phyloP scores from a whole-genome alignment of 2,113 vertebrate species.

The Nibea albiflora region DNA sequence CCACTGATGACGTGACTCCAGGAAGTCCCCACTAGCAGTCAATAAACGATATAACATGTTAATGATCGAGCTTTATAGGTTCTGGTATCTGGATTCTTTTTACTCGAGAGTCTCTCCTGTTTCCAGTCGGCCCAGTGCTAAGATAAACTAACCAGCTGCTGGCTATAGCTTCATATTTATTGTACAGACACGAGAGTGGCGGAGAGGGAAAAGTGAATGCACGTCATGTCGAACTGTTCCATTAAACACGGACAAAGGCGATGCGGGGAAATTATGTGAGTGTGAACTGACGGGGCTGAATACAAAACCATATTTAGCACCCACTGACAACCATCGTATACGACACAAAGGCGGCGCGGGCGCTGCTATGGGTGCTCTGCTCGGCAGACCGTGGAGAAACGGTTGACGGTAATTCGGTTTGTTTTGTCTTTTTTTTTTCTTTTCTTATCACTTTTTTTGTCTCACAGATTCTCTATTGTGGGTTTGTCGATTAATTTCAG shows the following conservation, averaged over 20 bases:
- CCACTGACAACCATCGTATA: slow-evolving; percentile 25
- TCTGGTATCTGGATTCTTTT: neutral
- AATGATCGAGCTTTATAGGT: neutral
- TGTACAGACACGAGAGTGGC: neutral
- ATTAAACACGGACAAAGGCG: neutral
- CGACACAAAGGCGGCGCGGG: slow-evolving; percentile 26
- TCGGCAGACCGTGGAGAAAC: neutral
- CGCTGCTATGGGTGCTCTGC: slow-evolving; percentile 21
- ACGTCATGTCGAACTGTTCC: neutral
- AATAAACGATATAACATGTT: neutral
- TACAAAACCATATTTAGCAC: slow-evolving; percentile 21
- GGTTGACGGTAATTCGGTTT: slow-evolving; percentile 8
- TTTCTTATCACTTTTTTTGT: slow-evolving; percentile 27
- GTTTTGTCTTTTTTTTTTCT: slow-evolving; percentile 9
- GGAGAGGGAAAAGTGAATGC: neutral
- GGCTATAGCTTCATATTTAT: neutral
- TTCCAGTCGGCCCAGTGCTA: neutral
- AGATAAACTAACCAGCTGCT: neutral
- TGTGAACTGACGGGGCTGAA: neutral
- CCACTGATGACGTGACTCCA: neutral
- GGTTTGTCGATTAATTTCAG: slow-evolving; percentile 35
- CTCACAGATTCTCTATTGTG: slow-evolving; percentile 32
- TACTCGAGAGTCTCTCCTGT: neutral
- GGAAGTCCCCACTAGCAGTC: neutral
- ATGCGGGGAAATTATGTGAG: neutral